A percentile compares a stretch with the other conserved stretches of the same genome.
These are phyloP conservation scores for Galerucella nymphaeae DNA, from an alignment of 2,888 invertebrate genomes.

Conservation along the genomic window DNA sequence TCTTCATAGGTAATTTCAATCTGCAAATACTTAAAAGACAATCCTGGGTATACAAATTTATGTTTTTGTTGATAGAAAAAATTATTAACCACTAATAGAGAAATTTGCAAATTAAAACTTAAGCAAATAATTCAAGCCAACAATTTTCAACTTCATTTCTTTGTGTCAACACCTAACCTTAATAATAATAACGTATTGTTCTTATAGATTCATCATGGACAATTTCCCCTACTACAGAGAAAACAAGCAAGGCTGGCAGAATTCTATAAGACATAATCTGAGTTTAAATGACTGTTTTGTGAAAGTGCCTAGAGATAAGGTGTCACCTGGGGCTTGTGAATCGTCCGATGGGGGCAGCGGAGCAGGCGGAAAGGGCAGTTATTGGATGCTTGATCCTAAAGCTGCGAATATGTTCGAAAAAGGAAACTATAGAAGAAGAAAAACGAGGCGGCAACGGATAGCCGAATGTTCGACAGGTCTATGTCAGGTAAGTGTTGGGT, in stretches of 20 bases:
- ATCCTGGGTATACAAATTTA: too few relatives aligned
- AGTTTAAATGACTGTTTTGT: conserved; percentile 86
- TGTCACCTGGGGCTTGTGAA: conserved; percentile 61
- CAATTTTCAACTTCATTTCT: too few relatives aligned
- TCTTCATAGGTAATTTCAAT: too few relatives aligned
- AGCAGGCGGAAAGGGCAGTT: conserved; percentile 80
- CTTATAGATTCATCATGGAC: conserved; percentile 79
- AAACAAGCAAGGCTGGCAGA: conserved; percentile 87
- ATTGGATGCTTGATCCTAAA: conserved; percentile 83
- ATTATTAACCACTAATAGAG: too few relatives aligned
- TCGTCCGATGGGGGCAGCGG: conserved; percentile 25
- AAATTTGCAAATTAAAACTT: too few relatives aligned
- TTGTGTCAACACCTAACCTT: background rate
- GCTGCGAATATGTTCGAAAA: conserved; percentile 89
- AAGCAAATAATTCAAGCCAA: too few relatives aligned
- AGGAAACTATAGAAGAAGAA: conserved; percentile 83
- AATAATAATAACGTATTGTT: conserved; percentile 6
- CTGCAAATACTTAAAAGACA: too few relatives aligned
- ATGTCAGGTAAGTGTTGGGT: conserved; percentile 49
- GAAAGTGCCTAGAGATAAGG: conserved; percentile 76
- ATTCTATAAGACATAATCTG: conserved; percentile 84
- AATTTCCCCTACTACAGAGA: conserved; percentile 85
- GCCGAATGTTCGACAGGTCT: conserved; percentile 54
- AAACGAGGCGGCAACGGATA: conserved; percentile 70
- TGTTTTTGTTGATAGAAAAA: too few relatives aligned